phyloP scores from a whole-genome alignment of 2,888 invertebrate genomes.

The Heteropelma amictum region DNA sequence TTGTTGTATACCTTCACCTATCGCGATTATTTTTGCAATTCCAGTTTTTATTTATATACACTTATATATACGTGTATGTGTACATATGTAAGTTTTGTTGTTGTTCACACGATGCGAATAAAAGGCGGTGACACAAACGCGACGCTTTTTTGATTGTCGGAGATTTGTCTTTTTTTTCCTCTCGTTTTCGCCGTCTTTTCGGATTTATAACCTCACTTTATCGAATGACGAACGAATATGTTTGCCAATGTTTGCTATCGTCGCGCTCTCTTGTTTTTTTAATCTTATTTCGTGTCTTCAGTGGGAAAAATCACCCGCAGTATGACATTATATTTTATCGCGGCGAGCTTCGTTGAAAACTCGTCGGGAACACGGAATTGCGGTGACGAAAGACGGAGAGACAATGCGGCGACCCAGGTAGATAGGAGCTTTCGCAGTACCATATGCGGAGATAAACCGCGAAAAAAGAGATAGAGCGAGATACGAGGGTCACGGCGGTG shows the following conservation, averaged over 20 bases:
- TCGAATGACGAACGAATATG: background rate
- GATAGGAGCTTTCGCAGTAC: background rate
- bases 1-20: conserved; percentile 25
- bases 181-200: background rate
- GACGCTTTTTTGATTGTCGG: background rate
- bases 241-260: no score
- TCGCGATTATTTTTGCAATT: background rate
- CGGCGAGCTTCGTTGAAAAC: background rate
- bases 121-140: background rate
- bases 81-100: background rate
- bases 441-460: background rate
- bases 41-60: background rate
- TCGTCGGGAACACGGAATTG: background rate
- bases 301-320: background rate
- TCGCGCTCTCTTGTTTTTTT: background rate
- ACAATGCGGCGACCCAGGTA: background rate
- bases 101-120: background rate
- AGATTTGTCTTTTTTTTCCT: background rate
- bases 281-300: background rate
- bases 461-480: background rate
- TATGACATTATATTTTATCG: background rate
- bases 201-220: background rate
- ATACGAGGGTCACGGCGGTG: background rate
- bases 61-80: background rate
- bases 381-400: background rate